Conservation (phyloP, 2,888 invertebrate species). For the Leptopilina drosophilae region DNA sequence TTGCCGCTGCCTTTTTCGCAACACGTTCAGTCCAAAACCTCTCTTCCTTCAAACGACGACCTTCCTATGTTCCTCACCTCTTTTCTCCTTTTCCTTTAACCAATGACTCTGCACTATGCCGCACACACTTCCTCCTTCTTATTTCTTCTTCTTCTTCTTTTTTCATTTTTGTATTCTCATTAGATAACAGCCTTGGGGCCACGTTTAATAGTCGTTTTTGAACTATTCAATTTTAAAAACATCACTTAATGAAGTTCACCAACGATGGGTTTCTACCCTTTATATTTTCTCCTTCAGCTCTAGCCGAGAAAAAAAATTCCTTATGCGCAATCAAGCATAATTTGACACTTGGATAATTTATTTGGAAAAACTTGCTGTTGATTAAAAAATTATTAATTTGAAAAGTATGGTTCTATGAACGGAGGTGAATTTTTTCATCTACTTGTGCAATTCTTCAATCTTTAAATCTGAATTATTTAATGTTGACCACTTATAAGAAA, state of each 20-base stretch:
- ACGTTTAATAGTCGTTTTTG: conserved; percentile 28
- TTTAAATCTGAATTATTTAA: no score
- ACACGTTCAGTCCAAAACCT: conserved; percentile 44
- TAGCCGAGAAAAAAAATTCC: neutral
- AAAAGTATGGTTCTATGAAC: no score
- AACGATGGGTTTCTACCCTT: conserved; percentile 2
- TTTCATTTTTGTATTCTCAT: conserved; percentile 40
- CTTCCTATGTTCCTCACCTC: conserved; percentile 53
- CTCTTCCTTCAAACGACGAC: conserved; percentile 56
- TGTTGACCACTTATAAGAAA: no score
- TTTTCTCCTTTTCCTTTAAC: conserved; percentile 44
- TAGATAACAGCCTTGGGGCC: conserved; percentile 34
- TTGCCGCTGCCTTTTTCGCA: conserved; percentile 67
- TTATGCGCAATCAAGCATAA: no score
- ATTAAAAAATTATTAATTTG: no score
- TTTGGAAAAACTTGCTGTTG: no score
- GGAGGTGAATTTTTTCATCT: no score
- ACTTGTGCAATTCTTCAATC: no score
- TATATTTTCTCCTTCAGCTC: neutral
- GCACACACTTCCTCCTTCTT: conserved; percentile 7
- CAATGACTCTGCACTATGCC: conserved; percentile 17
- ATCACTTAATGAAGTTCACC: conserved; percentile 40
- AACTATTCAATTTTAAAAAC: conserved; percentile 39
- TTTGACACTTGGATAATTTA: no score
- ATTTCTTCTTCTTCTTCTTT: conserved; percentile 14